These are phyloP conservation scores for Ceratina japonica DNA, from an alignment of 1,140 invertebrate species.

Conservation along the genomic window DNA sequence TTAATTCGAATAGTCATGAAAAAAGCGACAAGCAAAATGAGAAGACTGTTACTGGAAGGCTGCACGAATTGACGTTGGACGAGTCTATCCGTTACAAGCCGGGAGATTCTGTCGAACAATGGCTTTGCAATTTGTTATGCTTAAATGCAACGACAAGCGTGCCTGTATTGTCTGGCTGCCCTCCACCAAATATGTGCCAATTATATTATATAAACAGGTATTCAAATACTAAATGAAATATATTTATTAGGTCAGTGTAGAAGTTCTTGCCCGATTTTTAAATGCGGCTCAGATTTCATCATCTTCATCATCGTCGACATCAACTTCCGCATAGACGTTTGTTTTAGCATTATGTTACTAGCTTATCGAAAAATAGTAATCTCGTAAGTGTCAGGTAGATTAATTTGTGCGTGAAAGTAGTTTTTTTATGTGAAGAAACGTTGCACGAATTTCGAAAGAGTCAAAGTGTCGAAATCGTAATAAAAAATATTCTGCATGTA, in stretches of 20 bases:
- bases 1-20: conserved; percentile 75
- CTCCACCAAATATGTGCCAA: conserved; percentile 93
- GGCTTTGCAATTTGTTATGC: conserved; percentile 96
- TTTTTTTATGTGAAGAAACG: too few relatives aligned
- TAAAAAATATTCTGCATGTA: too few relatives aligned
- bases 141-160: conserved; percentile 88
- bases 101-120: conserved; percentile 93
- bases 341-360: too few relatives aligned
- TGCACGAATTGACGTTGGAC: conserved; percentile 86
- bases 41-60: conserved; percentile 74
- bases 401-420: too few relatives aligned
- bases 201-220: conserved; percentile 91
- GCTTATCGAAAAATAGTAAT: too few relatives aligned
- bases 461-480: neutral
- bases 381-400: too few relatives aligned
- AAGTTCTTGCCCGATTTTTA: too few relatives aligned
- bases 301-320: too few relatives aligned
- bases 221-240: conserved; percentile 34
- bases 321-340: too few relatives aligned
- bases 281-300: too few relatives aligned
- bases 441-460: too few relatives aligned
- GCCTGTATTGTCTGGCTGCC: conserved; percentile 87
- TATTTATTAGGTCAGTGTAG: neutral
- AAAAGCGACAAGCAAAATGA: conserved; percentile 74
- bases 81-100: conserved; percentile 97